Conservation (phyloP, 2,888 invertebrate genomes). For the Limnephilus lunatus region DNA sequence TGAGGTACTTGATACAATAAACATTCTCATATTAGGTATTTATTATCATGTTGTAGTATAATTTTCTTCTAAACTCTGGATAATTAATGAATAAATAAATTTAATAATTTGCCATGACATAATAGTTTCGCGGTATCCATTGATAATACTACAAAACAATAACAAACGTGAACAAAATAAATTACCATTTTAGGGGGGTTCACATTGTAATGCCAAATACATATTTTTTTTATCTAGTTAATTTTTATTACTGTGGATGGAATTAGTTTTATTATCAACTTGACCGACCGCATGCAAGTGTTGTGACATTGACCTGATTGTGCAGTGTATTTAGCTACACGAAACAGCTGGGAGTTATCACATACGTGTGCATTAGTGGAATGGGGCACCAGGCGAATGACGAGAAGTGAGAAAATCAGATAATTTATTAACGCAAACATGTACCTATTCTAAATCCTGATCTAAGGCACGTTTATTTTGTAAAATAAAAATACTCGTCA, state of each 20-base stretch:
- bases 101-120: not conserved
- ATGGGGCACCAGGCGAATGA: not conserved
- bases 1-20: not conserved
- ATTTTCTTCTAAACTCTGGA: not conserved
- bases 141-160: not conserved
- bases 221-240: not conserved
- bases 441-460: not conserved
- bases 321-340: not conserved
- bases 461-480: not conserved
- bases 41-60: too few species aligned
- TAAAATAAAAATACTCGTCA: too few species aligned
- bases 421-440: too few species aligned
- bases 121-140: not conserved
- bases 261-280: not conserved
- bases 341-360: not conserved
- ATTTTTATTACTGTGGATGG: not conserved
- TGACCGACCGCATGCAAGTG: not conserved
- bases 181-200: not conserved
- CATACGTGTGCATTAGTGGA: not conserved
- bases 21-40: not conserved
- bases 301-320: not conserved
- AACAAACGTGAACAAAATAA: not conserved
- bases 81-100: not conserved
- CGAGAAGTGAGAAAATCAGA: too few species aligned
- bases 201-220: not conserved